A percentile compares a stretch with the other conserved stretches of the same genome.
Evolutionary conservation across 2,888 invertebrate genomes (phyloP).

Genomic region (Caenorhabditis parvicauda): DNA sequence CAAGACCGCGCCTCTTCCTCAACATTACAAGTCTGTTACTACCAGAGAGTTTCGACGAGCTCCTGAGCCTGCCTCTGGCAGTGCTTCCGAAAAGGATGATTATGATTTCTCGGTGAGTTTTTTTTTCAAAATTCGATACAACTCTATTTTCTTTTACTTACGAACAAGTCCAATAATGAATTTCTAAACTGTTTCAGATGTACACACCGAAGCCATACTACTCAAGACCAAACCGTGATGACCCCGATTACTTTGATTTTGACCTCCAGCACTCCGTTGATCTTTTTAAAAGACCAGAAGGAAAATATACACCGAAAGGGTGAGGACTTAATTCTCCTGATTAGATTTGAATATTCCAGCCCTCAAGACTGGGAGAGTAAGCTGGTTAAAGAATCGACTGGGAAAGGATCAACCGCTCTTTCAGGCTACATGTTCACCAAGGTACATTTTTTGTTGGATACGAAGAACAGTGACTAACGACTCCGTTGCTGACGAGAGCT

Average conservation of each 20-base stretch:
- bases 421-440: conserved; percentile 59
- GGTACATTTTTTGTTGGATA: conserved; percentile 12
- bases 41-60: conserved; percentile 51
- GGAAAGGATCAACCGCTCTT: conserved; percentile 56
- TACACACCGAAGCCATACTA: conserved; percentile 54
- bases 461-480: not conserved
- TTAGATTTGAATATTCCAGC: conserved; percentile 27
- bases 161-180: not conserved
- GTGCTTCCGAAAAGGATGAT: conserved; percentile 49
- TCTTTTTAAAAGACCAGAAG: conserved; percentile 56
- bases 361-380: conserved; percentile 61
- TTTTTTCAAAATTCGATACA: not conserved
- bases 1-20: conserved; percentile 40
- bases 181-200: conserved; percentile 13
- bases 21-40: conserved; percentile 44
- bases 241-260: conserved; percentile 62
- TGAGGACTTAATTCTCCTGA: conserved; percentile 8
- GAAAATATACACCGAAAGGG: conserved; percentile 55
- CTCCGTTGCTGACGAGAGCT: not conserved
- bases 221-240: conserved; percentile 56
- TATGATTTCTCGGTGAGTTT: conserved; percentile 50
- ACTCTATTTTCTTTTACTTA: not conserved
- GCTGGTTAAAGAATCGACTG: conserved; percentile 45
- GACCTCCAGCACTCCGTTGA: conserved; percentile 61
- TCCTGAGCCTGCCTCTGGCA: conserved; percentile 52